These are phyloP conservation scores for Acrocephalus scirpaceus DNA, from an alignment of 2,797 vertebrate species.

Conservation along the genomic window DNA sequence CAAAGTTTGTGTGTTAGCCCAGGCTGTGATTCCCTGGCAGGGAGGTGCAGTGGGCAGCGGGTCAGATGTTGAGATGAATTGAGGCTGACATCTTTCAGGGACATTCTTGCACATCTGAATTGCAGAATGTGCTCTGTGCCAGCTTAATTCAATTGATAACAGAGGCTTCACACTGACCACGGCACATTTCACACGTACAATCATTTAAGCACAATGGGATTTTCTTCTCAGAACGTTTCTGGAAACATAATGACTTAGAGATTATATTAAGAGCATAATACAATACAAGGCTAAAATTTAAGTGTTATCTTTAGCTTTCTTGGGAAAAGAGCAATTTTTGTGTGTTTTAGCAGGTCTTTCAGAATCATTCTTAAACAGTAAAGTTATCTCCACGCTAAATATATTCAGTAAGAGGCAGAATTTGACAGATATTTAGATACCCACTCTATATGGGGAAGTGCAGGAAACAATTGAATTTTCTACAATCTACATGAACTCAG, in stretches of 20 bases:
- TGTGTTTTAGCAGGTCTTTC: background rate
- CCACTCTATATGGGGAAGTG: background rate
- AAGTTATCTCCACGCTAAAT: background rate
- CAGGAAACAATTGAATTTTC: background rate
- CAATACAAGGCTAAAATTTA: background rate
- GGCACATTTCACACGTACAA: constrained; percentile 3
- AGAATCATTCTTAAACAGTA: background rate
- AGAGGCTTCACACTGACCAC: constrained; percentile 48
- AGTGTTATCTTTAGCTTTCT: background rate
- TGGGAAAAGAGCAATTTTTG: background rate
- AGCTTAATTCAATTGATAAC: constrained; percentile 44
- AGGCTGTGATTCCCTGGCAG: background rate
- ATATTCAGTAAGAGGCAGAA: background rate
- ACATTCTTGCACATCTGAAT: constrained; percentile 47
- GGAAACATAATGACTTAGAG: constrained; percentile 7
- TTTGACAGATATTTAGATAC: background rate
- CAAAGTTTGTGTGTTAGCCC: background rate
- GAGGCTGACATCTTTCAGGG: constrained; percentile 49
- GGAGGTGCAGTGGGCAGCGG: constrained; percentile 1
- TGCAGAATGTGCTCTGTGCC: constrained; percentile 59
- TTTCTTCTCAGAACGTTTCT: constrained; percentile 6
- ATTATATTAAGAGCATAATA: background rate
- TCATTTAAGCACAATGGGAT: constrained; percentile 36
- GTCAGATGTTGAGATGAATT: constrained; percentile 56
- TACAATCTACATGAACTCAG: background rate